Percentiles rank a stretch among this genome's conserved stretches.
These are phyloP conservation scores for Sitobion miscanthi DNA, from an alignment of 1,140 invertebrate species.

Conservation along the genomic window DNA sequence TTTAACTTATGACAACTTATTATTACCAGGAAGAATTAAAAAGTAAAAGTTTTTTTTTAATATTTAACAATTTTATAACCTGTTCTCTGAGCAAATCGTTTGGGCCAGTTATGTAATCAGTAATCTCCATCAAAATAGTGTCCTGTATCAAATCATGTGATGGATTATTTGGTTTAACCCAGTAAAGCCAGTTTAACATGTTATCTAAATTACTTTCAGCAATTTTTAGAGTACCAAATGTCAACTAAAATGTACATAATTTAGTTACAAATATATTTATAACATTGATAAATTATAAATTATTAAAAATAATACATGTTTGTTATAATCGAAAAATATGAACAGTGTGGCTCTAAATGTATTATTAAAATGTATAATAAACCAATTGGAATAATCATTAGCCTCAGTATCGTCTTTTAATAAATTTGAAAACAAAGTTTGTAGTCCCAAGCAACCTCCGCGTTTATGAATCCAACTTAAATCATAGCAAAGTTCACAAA, in stretches of 20 bases:
- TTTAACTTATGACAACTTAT: background rate
- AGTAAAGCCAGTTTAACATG: constrained; percentile 26
- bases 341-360: constrained; percentile 37
- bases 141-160: background rate
- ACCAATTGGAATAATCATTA: constrained; percentile 28
- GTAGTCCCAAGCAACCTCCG: constrained; percentile 26
- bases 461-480: constrained; percentile 37
- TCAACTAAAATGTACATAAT: constrained; percentile 30
- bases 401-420: background rate
- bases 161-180: background rate
- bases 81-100: constrained; percentile 35
- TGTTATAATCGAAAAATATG: constrained; percentile 19
- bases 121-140: background rate
- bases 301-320: constrained; percentile 9
- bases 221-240: constrained; percentile 32
- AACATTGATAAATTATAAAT: background rate
- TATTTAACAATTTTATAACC: background rate
- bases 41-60: background rate
- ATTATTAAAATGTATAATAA: constrained; percentile 18
- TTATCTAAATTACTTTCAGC: constrained; percentile 11
- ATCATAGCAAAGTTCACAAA: constrained; percentile 48
- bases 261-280: background rate
- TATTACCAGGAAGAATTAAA: background rate
- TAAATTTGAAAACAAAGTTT: constrained; percentile 24
- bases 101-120: constrained; percentile 9